phyloP scores from a whole-genome alignment of 2,113 vertebrate genomes.

The Nothocercus julius region DNA sequence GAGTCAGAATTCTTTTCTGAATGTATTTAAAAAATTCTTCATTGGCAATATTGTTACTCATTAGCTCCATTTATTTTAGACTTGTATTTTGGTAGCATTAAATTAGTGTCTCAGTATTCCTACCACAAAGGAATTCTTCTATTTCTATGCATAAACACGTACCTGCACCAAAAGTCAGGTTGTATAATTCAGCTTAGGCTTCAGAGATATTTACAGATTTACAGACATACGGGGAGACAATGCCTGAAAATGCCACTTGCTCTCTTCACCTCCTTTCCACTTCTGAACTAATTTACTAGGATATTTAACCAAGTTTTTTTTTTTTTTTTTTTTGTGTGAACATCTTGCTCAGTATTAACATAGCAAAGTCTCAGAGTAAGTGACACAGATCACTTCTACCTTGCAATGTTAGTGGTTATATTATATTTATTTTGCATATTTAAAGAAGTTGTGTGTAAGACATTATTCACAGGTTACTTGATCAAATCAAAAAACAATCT shows the following conservation, averaged over 20 bases:
- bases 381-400: not conserved
- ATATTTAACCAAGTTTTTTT: not conserved
- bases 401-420: not conserved
- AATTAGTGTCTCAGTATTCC: not conserved
- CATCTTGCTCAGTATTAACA: not conserved
- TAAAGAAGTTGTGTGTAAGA: not conserved
- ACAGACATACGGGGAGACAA: not conserved
- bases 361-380: not conserved
- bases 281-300: not conserved
- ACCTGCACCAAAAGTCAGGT: not conserved
- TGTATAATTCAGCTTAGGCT: not conserved
- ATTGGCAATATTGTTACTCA: not conserved
- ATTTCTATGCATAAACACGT: not conserved
- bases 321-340: not conserved
- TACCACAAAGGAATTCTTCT: not conserved
- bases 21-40: not conserved
- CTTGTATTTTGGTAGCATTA: not conserved
- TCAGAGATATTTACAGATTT: not conserved
- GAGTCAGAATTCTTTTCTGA: not conserved
- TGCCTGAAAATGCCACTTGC: not conserved
- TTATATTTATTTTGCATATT: not conserved
- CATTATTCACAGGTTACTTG: not conserved
- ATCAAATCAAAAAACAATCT: not conserved
- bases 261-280: not conserved
- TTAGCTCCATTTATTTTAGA: not conserved